These are phyloP conservation scores for Chiridota heheva DNA, from an alignment of 35 echinoderm and acorn worm species.

Conservation along the genomic window DNA sequence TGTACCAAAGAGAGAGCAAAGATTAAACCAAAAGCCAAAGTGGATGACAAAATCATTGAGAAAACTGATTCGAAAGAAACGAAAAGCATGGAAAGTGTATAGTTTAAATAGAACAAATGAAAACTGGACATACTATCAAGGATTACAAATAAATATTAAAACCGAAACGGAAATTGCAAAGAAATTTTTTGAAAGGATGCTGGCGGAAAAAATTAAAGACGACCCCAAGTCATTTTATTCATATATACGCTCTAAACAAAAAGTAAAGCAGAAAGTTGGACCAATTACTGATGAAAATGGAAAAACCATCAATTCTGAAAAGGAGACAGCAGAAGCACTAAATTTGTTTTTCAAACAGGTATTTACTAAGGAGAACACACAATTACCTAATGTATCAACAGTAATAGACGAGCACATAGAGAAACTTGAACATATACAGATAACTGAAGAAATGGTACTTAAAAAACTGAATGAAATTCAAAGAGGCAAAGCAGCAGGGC, in stretches of 20 bases:
- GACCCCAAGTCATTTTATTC: slow-evolving; percentile 35
- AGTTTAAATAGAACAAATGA: background rate
- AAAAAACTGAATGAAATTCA: background rate
- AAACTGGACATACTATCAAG: too few relatives aligned
- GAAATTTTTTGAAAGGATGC: too few relatives aligned
- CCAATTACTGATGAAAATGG: slow-evolving; percentile 35
- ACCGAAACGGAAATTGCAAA: too few relatives aligned
- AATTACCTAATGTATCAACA: background rate
- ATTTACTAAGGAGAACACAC: background rate
- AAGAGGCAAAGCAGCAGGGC: slow-evolving; percentile 22
- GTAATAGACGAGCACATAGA: background rate
- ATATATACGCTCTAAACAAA: slow-evolving; percentile 29
- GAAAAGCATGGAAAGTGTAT: background rate
- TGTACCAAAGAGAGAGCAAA: background rate
- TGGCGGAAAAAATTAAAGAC: background rate
- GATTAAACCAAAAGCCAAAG: background rate
- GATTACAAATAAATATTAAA: too few relatives aligned
- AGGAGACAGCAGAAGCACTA: slow-evolving; percentile 16
- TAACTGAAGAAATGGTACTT: slow-evolving; percentile 6
- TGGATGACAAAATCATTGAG: background rate
- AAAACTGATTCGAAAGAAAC: background rate
- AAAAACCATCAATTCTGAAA: slow-evolving; percentile 8
- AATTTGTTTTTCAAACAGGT: slow-evolving; percentile 17
- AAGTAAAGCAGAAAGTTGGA: background rate
- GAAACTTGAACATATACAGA: background rate